Base-by-base conservation (phyloP, 2,113 vertebrate species). In the mouse (Mus musculus) region DNA sequence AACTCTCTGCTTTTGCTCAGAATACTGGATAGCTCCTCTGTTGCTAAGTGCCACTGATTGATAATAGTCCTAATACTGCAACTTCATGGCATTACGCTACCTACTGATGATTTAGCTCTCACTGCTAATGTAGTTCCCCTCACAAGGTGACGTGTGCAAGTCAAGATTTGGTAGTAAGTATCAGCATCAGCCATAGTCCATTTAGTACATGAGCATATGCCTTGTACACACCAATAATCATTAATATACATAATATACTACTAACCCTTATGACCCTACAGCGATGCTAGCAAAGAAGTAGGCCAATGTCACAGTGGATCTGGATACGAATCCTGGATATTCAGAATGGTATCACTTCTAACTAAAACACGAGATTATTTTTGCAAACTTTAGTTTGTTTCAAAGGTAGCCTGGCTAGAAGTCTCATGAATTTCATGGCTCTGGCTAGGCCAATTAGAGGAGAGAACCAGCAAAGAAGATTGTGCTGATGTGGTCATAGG, bases 271-370 rank as follows among this genome's bases (percentile, higher is more conserved):
- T 86, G 49, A 96, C 78, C 92, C 98, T 97, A 98, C 95, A 98
- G 72, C 95, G 95, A 98, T 93, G 97, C 96, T 94, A 98, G 96
- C 97, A 98, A 98, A 96, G 97, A 97, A 96, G 90, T 93, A 98
- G 91, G 97, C 75, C 90, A 98, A 97, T 84, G 95, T 98, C 97
- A 98, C 98, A 98, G 97, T 12, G 88, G 98, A 98, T 95, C 95
- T 87, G 61, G 97, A 94, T 97, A 98, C 98, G 98, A 98, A 98
- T 97, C 97, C 95, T 97, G 98, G 98, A 96, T 97, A 97, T 96
- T 97, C 97, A 98, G 75, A 91, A 97, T 90, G 98, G 97, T 96
- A 97, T 98, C 96, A 93, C 63, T 95, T 92, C 86, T 95, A 95
- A 90, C 42, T 69, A 96, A 96, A 85, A 85, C 33, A 86, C 94